Evolutionary conservation across 2,113 vertebrate genomes (phyloP), one percentile per base, ranked within the genome.

Genomic region (Etheostoma spectabile): DNA sequence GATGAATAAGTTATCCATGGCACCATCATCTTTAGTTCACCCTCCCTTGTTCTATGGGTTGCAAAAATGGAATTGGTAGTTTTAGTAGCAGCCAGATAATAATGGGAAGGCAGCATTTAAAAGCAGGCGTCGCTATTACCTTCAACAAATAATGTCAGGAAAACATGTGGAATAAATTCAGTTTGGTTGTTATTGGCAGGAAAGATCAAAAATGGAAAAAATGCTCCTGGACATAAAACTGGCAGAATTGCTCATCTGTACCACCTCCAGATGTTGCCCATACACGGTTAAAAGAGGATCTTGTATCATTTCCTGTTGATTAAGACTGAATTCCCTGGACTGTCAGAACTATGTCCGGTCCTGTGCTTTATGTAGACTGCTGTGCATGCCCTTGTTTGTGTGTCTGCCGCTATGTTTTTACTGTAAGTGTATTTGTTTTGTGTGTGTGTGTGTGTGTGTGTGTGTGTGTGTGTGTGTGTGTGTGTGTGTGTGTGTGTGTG

Each of bases 251-350:
- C 38, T 77, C 56, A 45, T 84, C 46, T 42, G 3, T 55, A 52
- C 56, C 1, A 1, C 53, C 52, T 79, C 53, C 64, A 56, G 71
- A 73, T 51, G 53, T 63, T 67, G 59, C 22, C 33, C 49, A 0
- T 56, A 48, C n/a, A 6, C 4, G 0, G 14, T 74, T 53, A 13
- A 62, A 21, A 74, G 35, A 82, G 80, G 84, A 83, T 78, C 79
- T 83, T 75, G 63, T 59, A 70, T 91, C 79, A 84, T 51, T 87
- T 93, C 90, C 92, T 92, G 91, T 91, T 93, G 85, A 91, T 84
- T 2, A 1, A 67, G 64, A 19, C 49, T 33, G 57, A 84, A 78
- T 80, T 87, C 82, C 80, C 77, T 63, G 24, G 27, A 6, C 63
- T 56, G 51, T 48, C 70, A 82, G 22, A 59, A 16, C 22, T 7